phyloP scores from a whole-genome alignment of 2,797 vertebrate genomes.

The Notamacropus eugenii region DNA sequence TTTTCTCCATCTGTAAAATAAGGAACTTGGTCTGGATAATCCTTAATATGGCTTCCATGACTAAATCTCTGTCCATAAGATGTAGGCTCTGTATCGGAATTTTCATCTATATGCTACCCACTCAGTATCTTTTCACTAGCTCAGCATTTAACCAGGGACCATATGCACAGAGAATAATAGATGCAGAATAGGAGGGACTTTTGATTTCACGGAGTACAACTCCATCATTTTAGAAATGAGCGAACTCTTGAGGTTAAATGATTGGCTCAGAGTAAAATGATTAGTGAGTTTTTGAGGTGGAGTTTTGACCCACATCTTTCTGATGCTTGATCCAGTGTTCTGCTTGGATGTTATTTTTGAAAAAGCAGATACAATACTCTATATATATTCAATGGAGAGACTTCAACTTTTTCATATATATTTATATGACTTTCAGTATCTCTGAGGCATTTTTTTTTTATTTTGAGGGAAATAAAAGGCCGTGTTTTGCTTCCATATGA shows the following conservation, averaged over 20 bases:
- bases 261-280: not conserved
- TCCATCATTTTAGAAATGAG: not conserved
- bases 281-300: not conserved
- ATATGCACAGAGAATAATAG: not conserved
- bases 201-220: not conserved
- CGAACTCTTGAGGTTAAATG: not conserved
- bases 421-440: constrained; percentile 3
- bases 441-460: constrained; percentile 57
- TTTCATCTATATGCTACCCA: not conserved
- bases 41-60: not conserved
- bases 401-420: constrained; percentile 18
- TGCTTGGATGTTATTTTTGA: not conserved
- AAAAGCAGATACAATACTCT: not conserved
- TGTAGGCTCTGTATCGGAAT: not conserved
- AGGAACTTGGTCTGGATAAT: not conserved
- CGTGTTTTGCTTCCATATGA: not conserved
- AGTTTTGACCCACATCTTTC: not conserved
- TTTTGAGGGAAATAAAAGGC: constrained; percentile 46
- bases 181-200: not conserved
- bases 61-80: not conserved
- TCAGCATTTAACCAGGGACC: not conserved
- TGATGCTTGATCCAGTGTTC: not conserved
- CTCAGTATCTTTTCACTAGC: not conserved
- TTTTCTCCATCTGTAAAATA: not conserved
- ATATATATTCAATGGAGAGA: not conserved